Base-by-base conservation (phyloP, 2,113 vertebrate genomes). In the Phainopepla nitens region DNA sequence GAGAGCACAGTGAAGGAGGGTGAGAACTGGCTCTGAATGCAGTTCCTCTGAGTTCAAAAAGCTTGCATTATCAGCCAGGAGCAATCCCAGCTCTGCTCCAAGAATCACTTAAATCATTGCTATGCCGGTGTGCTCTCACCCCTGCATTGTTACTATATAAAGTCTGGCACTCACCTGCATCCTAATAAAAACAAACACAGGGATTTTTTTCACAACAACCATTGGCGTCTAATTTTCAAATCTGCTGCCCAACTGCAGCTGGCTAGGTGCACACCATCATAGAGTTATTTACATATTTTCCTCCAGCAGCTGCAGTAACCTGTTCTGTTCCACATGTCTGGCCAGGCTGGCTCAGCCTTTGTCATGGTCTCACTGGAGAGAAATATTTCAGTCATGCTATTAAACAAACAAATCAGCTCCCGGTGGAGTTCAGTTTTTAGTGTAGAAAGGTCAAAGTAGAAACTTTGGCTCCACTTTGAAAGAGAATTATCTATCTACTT, bases 151-250 rank as follows among this genome's bases (percentile, higher is more conserved):
- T 53, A 6, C 64, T 45, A 29, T 27, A 41, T 16, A 58, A 90
- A 94, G 36, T 27, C 60, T 88, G 90, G 87, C 66, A 44, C 21
- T 3, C 27, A 15, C 42, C 70, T 71, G 62, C n/a, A 11, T 31
- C 12, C 41, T n/a, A 12, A 19, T 13, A 81, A 72, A 82, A 93
- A 94, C 50, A 87, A 92, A 69, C 53, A 10, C 57, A 8, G 21
- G 2, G 1, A 39, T 33, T 36, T 60, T 76, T 70, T 86, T 33
- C 81, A 49, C 76, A 95, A 71, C 69, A 82, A 28, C 53, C 33
- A 21, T 82, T 96, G 87, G 75, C 20, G 10, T 82, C 64, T 54
- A 5, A 60, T 88, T 97, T 96, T 96, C 78, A 94, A 94, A 90
- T 33, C 35, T 8, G 0, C 36, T 50, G 62, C 18, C 77, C 87